Evolutionary conservation across 2,113 vertebrate species (phyloP).

Genomic region (Onychorhynchus coronatus): DNA sequence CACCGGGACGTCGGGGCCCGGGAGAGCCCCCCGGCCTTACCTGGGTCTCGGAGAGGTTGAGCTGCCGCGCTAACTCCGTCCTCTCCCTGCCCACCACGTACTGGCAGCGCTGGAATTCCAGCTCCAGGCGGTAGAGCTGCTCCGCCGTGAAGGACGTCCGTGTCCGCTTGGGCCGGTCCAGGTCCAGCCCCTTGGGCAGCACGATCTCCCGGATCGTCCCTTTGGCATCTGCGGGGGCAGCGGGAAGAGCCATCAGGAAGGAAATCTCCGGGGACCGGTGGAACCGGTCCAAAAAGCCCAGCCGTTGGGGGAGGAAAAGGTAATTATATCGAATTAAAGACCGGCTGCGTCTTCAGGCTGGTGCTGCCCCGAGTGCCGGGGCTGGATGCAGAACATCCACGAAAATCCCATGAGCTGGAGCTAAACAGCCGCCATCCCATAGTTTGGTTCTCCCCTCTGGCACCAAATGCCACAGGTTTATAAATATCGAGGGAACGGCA

Average conservation of each 20-base stretch:
- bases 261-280: fast-evolving
- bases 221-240: slow-evolving; percentile 84
- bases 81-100: slow-evolving; percentile 94
- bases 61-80: slow-evolving; percentile 88
- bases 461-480: fast-evolving
- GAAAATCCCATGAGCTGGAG: background rate
- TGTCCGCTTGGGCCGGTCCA: slow-evolving; percentile 93
- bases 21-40: slow-evolving; percentile 56
- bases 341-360: fast-evolving
- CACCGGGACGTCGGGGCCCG: fast-evolving
- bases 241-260: fast-evolving
- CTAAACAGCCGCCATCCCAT: too few species aligned
- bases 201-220: slow-evolving; percentile 97
- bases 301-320: background rate
- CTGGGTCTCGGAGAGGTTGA: slow-evolving; percentile 94
- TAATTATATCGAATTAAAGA: background rate
- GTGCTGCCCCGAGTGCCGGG: fast-evolving
- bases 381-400: fast-evolving
- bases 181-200: slow-evolving; percentile 90
- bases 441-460: fast-evolving
- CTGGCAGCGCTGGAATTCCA: slow-evolving; percentile 96
- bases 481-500: background rate
- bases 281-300: background rate
- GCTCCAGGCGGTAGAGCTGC: slow-evolving; percentile 93
- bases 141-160: slow-evolving; percentile 95